Conservation (phyloP, 2,113 vertebrate genomes). For the Hyperoodon ampullatus region DNA sequence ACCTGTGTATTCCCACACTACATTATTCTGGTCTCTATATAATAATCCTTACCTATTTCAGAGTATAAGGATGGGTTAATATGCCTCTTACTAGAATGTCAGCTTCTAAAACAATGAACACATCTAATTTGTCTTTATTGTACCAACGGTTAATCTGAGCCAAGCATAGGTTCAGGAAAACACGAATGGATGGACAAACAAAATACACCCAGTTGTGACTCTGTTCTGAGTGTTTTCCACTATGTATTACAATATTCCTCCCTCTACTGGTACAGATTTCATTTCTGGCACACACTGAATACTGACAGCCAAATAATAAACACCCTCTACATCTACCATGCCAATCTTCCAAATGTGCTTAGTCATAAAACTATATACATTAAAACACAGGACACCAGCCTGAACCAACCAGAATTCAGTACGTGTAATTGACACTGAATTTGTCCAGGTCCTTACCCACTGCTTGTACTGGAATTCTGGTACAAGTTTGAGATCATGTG, state of each 20-base stretch:
- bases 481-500: constrained; percentile 88
- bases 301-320: constrained; percentile 2
- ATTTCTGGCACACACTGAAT: not conserved
- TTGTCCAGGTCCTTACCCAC: constrained; percentile 89
- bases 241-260: not conserved
- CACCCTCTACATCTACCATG: not conserved
- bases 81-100: not conserved
- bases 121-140: not conserved
- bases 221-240: not conserved
- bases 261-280: not conserved
- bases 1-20: not conserved
- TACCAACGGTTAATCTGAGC: not conserved
- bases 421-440: not conserved
- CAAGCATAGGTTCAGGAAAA: not conserved
- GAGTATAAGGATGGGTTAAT: not conserved
- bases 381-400: not conserved
- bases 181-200: not conserved
- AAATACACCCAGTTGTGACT: not conserved
- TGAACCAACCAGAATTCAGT: not conserved
- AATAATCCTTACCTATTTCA: not conserved
- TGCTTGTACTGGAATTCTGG: constrained; percentile 90
- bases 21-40: not conserved
- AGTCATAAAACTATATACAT: not conserved
- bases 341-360: not conserved
- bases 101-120: constrained; percentile 24